A percentile compares a stretch with the other conserved stretches of the same genome.
Evolutionary conservation across 1,140 invertebrate genomes (phyloP).

Genomic region (Lineus longissimus): DNA sequence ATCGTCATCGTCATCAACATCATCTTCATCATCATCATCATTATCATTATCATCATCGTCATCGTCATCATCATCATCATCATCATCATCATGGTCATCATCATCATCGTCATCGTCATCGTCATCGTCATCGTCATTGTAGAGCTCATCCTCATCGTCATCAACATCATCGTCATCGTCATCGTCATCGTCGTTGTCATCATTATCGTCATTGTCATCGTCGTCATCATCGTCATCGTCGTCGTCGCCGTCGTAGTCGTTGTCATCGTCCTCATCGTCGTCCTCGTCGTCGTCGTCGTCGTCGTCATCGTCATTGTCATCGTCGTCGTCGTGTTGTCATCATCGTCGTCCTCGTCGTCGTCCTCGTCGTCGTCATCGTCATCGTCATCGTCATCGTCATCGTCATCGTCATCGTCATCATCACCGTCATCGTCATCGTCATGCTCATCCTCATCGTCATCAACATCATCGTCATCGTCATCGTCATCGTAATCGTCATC

Average conservation of each 20-base stretch:
- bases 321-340: constrained; percentile 12
- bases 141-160: constrained; percentile 12
- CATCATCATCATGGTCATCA: not conserved
- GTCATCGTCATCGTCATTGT: constrained; percentile 9
- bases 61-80: constrained; percentile 12
- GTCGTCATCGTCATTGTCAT: constrained; percentile 14
- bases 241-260: constrained; percentile 12
- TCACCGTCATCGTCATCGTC: not conserved
- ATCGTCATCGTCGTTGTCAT: constrained; percentile 11
- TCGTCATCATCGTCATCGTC: too few species aligned
- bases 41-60: constrained; percentile 17
- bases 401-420: not conserved
- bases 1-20: not conserved
- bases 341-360: constrained; percentile 13
- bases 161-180: not conserved
- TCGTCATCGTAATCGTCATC: constrained; percentile 5
- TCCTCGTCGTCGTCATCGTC: constrained; percentile 7
- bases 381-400: not conserved
- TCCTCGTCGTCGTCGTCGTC: constrained; percentile 10
- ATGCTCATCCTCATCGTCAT: not conserved
- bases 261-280: constrained; percentile 8
- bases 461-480: constrained; percentile 4
- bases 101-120: too few species aligned
- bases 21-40: too few species aligned
- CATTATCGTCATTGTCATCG: too few species aligned